Base-by-base conservation (phyloP, 2,113 vertebrate species). In the Euleptes europaea region DNA sequence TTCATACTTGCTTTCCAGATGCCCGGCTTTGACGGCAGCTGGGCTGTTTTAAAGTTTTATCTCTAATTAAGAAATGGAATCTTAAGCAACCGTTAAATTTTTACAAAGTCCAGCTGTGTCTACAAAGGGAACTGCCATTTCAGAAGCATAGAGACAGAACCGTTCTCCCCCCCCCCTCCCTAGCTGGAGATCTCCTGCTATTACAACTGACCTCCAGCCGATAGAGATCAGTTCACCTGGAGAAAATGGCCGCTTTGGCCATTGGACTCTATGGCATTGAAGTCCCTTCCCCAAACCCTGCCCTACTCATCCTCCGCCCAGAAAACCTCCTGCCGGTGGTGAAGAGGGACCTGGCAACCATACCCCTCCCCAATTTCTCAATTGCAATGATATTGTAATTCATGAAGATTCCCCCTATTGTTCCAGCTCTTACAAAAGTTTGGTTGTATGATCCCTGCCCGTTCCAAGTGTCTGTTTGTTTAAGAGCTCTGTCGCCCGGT, bases 41-140 rank as follows among this genome's bases (percentile, higher is more conserved):
- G 81, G 75, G 19, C 86, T 42, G 3, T 75, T 81, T 80, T 81
- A 69, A 87, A 80, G 1, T 40, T 13, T 79, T 84, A 5, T 19
- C 78, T 90, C 75, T 84, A 42, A 73, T 87, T 70, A 84, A 90
- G n/a, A 10, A 83, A 11, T 79, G 89, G 85, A 5, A 84, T 90
- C 49, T 42, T 73, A 87, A 75, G 72, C 28, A 49, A 66, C 26
- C 8, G n/a, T 86, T 87, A 4, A 57, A 76, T 83, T 90, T 82
- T 75, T 75, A 86, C 86, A 44, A 9, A 80, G 21, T 26, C 42
- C 75, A 78, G 85, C 86, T 0, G 0, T 76, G 8, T 47, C 77
- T 90, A 78, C 80, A 84, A 83, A 89, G 74, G 57, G 15, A 87
- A 23, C 40, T n/a, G 11, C 69, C 82, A 17, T 72, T 1, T 66